Evolutionary conservation across 2,888 invertebrate species (phyloP), one percentile per base, ranked within the genome.

Genomic region (Oxycera nigricornis): DNA sequence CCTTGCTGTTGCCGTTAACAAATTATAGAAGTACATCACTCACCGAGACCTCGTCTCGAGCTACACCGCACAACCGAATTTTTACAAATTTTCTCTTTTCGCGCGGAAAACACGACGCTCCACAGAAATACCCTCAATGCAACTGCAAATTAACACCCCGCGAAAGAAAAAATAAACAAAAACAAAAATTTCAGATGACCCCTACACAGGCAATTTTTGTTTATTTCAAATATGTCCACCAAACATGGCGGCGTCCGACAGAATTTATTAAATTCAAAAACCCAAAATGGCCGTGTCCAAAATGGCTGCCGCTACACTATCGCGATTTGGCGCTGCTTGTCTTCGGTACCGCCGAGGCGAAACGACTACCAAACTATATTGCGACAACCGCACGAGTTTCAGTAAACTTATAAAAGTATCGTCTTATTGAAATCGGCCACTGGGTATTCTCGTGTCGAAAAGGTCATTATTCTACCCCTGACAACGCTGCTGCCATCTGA

Each of bases 181-280:
- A 68, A 50, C 46, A 68, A 67, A 67, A 67, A 61, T 6, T 17
- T 30, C 50, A 24, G 26, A 67, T 67, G 65, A 46, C 65, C 65
- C 30, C 65, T 14, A 68, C 52, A 68, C 28, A 68, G 9, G 22
- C 50, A 50, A 50, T 30, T 68, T 72, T 74, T 72, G 76, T 72
- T 75, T 77, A 87, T 87, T 87, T 88, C 26, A 90, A 90, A 90
- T 89, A 90, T 90, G 90, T 90, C 90, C 88, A 90, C 88, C 89
- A 89, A 90, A 90, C 89, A 90, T 90, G 90, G 90, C 90, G 89
- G 88, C 88, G n/a, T 31, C 74, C 73, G 26, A 22, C 28, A 22
- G 26, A 70, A 77, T 78, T 79, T 78, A 78, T 78, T 78, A 77
- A 77, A 77, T 78, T 78, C 79, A 76, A 73, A 78, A 79, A 79